phyloP scores from a whole-genome alignment of 2,797 vertebrate genomes.

The Neoniphon sammara region DNA sequence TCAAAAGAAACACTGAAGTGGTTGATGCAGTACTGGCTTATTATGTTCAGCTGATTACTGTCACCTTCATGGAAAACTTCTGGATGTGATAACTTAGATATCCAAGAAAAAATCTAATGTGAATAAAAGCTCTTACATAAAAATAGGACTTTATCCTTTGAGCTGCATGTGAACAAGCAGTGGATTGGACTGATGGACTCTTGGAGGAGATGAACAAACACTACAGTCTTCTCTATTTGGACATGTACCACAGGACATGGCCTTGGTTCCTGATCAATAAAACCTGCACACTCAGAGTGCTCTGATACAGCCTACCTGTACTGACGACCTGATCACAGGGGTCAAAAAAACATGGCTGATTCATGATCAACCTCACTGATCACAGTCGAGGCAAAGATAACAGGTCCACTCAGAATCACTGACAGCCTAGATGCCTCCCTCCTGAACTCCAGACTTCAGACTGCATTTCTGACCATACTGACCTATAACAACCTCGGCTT shows the following conservation, averaged over 20 bases:
- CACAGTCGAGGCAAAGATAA: background rate
- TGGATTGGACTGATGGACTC: conserved; percentile 70
- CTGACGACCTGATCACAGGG: background rate
- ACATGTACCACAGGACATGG: conserved; percentile 65
- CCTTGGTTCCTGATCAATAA: conserved; percentile 72
- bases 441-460: conserved; percentile 1
- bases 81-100: background rate
- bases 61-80: background rate
- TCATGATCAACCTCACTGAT: conserved; percentile 1
- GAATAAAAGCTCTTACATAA: conserved; percentile 29
- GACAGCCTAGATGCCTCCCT: conserved; percentile 4
- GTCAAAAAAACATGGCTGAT: conserved; percentile 16
- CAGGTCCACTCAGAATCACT: background rate
- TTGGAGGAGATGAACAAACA: conserved; percentile 68
- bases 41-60: background rate
- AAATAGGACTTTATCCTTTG: conserved; percentile 66
- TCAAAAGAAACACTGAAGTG: background rate
- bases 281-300: conserved; percentile 21
- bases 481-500: background rate
- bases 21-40: background rate
- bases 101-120: conserved; percentile 8
- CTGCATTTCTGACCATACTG: background rate
- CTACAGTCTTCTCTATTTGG: conserved; percentile 45
- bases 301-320: conserved; percentile 9
- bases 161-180: conserved; percentile 51